Evolutionary conservation across 1,140 invertebrate species (phyloP).

Genomic region (Caenorhabditis briggsae): DNA sequence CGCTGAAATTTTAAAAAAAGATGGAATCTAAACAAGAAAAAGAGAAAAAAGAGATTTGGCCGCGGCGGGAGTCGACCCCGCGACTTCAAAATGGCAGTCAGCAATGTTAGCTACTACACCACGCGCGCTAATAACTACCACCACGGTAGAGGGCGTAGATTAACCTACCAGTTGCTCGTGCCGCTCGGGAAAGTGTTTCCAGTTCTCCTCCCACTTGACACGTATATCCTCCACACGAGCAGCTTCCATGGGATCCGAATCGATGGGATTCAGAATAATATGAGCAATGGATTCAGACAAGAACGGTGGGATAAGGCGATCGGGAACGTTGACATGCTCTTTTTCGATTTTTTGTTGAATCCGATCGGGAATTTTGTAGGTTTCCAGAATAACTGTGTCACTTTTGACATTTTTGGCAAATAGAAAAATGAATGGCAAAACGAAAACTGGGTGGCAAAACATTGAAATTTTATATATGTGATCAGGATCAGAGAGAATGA

Average conservation of each 20-base stretch:
- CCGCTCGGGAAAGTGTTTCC: too few species aligned
- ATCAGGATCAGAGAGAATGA: too few species aligned
- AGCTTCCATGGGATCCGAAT: too few species aligned
- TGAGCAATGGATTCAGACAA: neutral
- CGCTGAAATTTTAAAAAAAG: neutral
- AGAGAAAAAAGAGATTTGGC: neutral
- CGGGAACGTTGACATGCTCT: neutral
- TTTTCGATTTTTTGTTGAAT: neutral
- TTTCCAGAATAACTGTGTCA: neutral
- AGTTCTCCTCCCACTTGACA: too few species aligned
- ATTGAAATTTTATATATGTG: too few species aligned
- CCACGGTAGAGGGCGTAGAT: too few species aligned
- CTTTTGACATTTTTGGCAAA: neutral
- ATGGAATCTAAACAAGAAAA: too few species aligned
- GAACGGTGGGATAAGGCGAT: neutral
- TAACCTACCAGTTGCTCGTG: too few species aligned
- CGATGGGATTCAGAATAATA: neutral
- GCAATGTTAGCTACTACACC: neutral
- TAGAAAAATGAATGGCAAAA: neutral
- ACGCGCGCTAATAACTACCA: too few species aligned
- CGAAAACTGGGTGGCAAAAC: neutral
- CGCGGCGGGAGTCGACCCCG: neutral
- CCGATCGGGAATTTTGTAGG: neutral
- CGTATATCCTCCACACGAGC: too few species aligned
- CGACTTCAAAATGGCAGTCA: neutral